These are phyloP conservation scores for Mallotus villosus DNA, from an alignment of 2,797 vertebrate genomes.

Conservation along the genomic window DNA sequence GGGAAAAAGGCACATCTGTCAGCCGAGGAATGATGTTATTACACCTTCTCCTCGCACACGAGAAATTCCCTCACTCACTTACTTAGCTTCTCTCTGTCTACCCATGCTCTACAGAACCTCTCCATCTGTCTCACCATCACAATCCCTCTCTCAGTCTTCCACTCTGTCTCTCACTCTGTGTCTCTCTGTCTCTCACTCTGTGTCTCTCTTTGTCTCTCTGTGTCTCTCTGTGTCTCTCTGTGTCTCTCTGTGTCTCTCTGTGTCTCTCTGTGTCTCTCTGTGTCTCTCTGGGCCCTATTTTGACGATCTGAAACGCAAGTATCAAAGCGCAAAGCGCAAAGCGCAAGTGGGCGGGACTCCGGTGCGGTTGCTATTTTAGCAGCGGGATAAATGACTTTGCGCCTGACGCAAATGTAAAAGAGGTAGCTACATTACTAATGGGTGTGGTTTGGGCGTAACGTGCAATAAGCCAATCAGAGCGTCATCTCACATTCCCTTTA, in stretches of 20 bases:
- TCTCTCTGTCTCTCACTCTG: neutral
- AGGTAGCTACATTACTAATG: no score
- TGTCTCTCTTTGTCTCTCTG: neutral
- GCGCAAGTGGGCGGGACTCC: no score
- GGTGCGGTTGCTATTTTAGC: no score
- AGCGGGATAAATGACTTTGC: no score
- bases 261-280: neutral
- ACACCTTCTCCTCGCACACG: conserved; percentile 23
- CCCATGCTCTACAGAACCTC: no score
- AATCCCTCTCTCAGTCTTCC: conserved; percentile 19
- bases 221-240: neutral
- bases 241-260: neutral
- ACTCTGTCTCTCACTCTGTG: neutral
- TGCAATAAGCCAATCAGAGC: no score
- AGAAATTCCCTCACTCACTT: conserved; percentile 2
- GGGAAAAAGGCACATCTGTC: conserved; percentile 62
- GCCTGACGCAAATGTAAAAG: no score
- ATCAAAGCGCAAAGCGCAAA: no score
- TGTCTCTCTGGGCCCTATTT: conserved; percentile 6
- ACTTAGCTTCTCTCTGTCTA: conserved; percentile 11
- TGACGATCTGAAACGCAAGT: no score
- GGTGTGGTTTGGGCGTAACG: no score
- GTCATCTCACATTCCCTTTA: no score
- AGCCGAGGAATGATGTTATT: conserved; percentile 57
- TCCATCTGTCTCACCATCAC: conserved; percentile 31